phyloP scores from a whole-genome alignment of 2,888 invertebrate genomes.

The Caenorhabditis drosophilae region DNA sequence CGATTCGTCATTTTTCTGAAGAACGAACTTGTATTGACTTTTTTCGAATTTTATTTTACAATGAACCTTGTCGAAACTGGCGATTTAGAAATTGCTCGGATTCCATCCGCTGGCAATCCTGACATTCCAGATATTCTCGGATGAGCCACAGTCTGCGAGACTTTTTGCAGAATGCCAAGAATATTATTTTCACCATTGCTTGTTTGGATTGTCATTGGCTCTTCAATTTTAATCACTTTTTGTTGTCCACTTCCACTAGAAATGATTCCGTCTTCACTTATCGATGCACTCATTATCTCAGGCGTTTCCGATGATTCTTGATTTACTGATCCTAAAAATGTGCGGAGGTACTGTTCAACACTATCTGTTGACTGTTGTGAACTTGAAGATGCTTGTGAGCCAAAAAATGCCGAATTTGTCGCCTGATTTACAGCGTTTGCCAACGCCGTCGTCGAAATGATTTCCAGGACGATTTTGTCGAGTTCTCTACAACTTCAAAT shows the following conservation, averaged over 20 bases:
- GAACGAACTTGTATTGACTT: neutral
- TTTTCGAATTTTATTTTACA: neutral
- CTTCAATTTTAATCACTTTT: too few relatives aligned
- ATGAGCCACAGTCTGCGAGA: conserved; percentile 4
- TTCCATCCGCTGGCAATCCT: neutral
- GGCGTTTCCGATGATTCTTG: conserved; percentile 31
- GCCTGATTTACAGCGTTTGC: conserved; percentile 29
- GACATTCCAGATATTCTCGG: conserved; percentile 7
- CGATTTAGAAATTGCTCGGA: neutral
- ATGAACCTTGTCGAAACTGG: neutral
- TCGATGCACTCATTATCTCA: too few relatives aligned
- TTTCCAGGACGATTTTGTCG: conserved; percentile 33
- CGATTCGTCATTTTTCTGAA: conserved; percentile 26
- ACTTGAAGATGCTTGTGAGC: conserved; percentile 22
- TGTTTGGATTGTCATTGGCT: conserved; percentile 8
- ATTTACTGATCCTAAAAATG: conserved; percentile 16
- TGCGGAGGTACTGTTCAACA: conserved; percentile 15
- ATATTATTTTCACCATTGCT: conserved; percentile 12
- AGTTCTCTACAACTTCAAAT: conserved; percentile 36
- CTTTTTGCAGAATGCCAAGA: conserved; percentile 16
- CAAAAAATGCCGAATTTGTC: conserved; percentile 5
- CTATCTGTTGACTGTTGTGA: conserved; percentile 33
- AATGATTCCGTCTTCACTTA: too few relatives aligned
- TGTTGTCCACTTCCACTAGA: too few relatives aligned
- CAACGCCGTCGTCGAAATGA: conserved; percentile 29